A percentile compares a stretch with the other conserved stretches of the same genome.
Conservation (phyloP, 92 coral and sea anemone genomes). For the Chrysogorgia sp. region DNA sequence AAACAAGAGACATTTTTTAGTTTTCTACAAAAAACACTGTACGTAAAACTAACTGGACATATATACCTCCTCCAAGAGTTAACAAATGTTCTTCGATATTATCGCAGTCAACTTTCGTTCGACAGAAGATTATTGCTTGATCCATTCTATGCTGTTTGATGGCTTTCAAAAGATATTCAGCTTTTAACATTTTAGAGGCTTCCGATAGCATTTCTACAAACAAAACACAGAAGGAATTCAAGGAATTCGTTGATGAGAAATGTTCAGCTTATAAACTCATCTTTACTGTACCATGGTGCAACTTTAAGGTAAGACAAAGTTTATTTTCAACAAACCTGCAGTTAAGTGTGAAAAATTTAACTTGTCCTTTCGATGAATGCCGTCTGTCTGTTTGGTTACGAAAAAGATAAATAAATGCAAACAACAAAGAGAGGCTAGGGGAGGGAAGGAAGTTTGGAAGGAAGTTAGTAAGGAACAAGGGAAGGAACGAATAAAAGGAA, state of each 20-base stretch:
- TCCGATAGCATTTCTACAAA: constrained; percentile 84
- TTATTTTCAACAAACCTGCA: constrained; percentile 56
- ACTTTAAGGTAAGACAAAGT: not conserved
- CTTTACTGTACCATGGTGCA: too few species aligned
- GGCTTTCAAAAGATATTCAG: constrained; percentile 77
- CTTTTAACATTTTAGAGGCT: constrained; percentile 85
- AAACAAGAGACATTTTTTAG: not conserved
- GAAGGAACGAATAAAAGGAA: not conserved
- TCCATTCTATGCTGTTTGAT: constrained; percentile 91
- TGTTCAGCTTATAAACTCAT: not conserved
- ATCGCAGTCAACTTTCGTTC: constrained; percentile 94
- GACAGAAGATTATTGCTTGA: constrained; percentile 89
- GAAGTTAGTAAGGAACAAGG: not conserved
- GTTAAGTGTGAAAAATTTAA: constrained; percentile 70
- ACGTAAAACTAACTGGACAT: not conserved
- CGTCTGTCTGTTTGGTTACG: constrained; percentile 74
- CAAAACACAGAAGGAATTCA: not conserved
- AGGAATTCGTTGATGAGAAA: not conserved
- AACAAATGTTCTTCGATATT: constrained; percentile 73
- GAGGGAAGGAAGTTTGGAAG: too few species aligned
- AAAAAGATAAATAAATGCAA: not conserved
- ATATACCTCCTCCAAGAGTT: constrained; percentile 81
- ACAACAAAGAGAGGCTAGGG: not conserved
- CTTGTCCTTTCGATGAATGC: constrained; percentile 80
- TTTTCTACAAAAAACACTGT: not conserved